These are phyloP conservation scores for Agrotis puta DNA, from an alignment of 2,888 invertebrate genomes.

Conservation along the genomic window DNA sequence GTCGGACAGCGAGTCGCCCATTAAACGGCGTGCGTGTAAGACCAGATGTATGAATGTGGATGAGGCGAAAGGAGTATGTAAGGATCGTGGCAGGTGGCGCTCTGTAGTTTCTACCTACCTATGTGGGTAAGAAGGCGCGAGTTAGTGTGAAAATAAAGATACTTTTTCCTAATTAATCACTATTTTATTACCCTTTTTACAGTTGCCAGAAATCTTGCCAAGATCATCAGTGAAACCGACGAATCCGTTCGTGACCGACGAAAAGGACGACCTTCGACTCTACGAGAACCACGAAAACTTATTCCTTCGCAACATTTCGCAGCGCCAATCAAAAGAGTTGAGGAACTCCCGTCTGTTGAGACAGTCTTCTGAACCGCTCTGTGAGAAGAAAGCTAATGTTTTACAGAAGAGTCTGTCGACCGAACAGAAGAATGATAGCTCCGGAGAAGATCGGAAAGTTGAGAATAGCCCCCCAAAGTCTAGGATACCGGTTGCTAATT, in stretches of 20 bases:
- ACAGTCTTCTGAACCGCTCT: constrained; percentile 85
- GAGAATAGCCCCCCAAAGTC: constrained; percentile 81
- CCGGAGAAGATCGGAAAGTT: constrained; percentile 68
- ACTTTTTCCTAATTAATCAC: no score
- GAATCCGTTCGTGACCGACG: constrained; percentile 81
- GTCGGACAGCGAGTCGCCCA: no score
- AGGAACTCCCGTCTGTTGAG: constrained; percentile 80
- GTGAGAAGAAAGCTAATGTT: constrained; percentile 76
- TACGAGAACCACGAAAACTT: constrained; percentile 88
- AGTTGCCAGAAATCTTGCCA: constrained; percentile 87
- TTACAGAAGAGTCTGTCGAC: constrained; percentile 85
- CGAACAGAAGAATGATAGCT: constrained; percentile 79
- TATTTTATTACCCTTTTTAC: constrained; percentile 15
- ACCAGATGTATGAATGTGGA: no score
- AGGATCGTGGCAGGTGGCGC: no score
- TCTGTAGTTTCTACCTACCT: no score
- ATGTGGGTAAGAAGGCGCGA: no score
- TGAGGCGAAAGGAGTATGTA: no score
- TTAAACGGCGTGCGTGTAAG: no score
- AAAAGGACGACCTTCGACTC: constrained; percentile 77
- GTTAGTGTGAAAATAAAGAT: no score
- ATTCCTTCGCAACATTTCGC: constrained; percentile 85
- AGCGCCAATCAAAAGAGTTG: constrained; percentile 84
- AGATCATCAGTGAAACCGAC: constrained; percentile 75
- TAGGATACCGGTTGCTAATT: constrained; percentile 87